phyloP scores from a whole-genome alignment of 1,140 invertebrate genomes.

The Spodoptera litura region DNA sequence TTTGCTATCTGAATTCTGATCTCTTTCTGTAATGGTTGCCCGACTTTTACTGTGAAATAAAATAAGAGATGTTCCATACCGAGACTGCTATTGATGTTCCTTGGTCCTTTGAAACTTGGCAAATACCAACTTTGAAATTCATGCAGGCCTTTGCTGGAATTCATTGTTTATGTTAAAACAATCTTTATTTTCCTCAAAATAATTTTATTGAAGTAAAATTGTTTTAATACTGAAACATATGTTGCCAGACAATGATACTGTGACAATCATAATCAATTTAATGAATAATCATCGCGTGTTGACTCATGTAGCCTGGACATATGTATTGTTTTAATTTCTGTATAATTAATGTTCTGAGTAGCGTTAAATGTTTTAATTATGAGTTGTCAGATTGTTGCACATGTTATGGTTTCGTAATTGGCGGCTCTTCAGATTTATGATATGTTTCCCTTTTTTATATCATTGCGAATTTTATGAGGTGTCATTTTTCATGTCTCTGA shows the following conservation, averaged over 20 bases:
- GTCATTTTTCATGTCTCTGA: neutral
- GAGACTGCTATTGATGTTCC: neutral
- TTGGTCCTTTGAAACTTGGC: neutral
- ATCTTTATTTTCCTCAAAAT: neutral
- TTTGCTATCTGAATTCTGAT: slow-evolving; percentile 36
- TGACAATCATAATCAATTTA: slow-evolving; percentile 51
- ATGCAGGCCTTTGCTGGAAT: neutral
- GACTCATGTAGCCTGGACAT: slow-evolving; percentile 13
- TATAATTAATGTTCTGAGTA: slow-evolving; percentile 31
- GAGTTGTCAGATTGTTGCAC: slow-evolving; percentile 25
- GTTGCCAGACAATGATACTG: slow-evolving; percentile 39
- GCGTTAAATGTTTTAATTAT: slow-evolving; percentile 40
- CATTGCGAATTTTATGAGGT: neutral
- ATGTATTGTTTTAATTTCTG: slow-evolving; percentile 37
- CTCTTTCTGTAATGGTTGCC: neutral
- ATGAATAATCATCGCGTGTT: slow-evolving; percentile 49
- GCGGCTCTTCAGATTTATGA: slow-evolving; percentile 27
- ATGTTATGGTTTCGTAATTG: slow-evolving; percentile 16
- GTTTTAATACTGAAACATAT: slow-evolving; percentile 42
- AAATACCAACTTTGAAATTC: neutral
- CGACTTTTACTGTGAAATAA: slow-evolving; percentile 26
- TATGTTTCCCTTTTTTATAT: neutral
- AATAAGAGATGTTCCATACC: slow-evolving; percentile 8
- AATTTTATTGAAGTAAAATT: neutral
- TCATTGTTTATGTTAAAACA: neutral